Conservation (phyloP, 2,797 vertebrate genomes). For the Emys orbicularis region DNA sequence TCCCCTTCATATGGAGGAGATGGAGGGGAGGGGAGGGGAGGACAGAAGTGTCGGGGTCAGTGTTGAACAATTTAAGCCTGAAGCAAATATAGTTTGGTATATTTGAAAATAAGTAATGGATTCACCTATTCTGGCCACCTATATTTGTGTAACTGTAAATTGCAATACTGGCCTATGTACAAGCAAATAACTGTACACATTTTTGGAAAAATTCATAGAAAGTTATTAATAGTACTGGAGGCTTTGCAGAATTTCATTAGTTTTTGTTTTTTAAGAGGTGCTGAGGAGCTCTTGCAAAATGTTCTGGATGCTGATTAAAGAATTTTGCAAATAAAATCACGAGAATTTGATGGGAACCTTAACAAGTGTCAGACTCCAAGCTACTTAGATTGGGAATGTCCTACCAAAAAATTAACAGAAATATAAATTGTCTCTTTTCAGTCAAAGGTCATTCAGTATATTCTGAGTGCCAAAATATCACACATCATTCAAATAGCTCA, state of each 20-base stretch:
- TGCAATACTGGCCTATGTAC: rapidly evolving
- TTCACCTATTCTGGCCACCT: not conserved
- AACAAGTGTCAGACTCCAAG: not conserved
- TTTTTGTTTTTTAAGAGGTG: not conserved
- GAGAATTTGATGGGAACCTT: not conserved
- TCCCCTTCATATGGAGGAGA: not conserved
- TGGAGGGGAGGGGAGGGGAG: not conserved
- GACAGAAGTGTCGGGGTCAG: not conserved
- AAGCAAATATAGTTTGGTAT: not conserved
- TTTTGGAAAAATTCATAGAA: not conserved
- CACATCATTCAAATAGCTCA: not conserved
- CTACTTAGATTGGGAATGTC: not conserved
- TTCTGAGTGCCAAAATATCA: not conserved
- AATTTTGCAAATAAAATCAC: not conserved
- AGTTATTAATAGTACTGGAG: not conserved
- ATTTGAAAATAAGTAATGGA: rapidly evolving
- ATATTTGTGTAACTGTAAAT: not conserved
- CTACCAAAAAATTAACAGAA: not conserved
- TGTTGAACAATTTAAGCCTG: not conserved
- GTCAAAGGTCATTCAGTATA: not conserved
- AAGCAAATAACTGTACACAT: not conserved
- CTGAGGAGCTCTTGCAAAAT: not conserved
- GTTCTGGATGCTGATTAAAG: not conserved
- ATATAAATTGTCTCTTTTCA: not conserved
- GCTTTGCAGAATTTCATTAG: not conserved